A percentile compares a stretch with the other conserved stretches of the same genome.
Conservation (phyloP, 2,888 invertebrate species). For the Scaptomyza polygonia region DNA sequence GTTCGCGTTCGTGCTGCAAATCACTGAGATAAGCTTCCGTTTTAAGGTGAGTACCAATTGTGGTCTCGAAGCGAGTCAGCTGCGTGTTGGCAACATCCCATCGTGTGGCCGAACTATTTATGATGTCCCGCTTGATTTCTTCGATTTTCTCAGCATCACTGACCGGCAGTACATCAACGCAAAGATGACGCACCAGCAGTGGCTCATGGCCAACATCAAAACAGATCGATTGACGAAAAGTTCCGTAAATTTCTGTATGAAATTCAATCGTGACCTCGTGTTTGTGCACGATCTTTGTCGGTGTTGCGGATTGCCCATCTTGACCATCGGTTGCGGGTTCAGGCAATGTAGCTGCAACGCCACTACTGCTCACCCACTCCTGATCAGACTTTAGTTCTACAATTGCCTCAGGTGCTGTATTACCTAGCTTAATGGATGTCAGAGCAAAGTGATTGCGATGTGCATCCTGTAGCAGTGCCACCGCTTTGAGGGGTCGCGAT, state of each 20-base stretch:
- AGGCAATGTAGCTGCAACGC: conserved; percentile 12
- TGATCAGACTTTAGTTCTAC: conserved; percentile 85
- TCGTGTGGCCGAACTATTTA: conserved; percentile 87
- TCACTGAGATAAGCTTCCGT: conserved; percentile 84
- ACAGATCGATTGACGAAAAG: conserved; percentile 91
- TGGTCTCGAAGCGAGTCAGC: conserved; percentile 86
- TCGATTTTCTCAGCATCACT: conserved; percentile 88
- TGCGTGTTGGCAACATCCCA: conserved; percentile 86
- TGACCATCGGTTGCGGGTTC: conserved; percentile 19
- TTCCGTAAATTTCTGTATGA: conserved; percentile 89
- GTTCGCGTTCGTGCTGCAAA: conserved; percentile 85
- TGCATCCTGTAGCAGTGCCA: conserved; percentile 89
- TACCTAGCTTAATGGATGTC: conserved; percentile 84
- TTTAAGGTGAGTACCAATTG: conserved; percentile 85
- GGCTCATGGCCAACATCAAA: conserved; percentile 90
- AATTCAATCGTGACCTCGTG: conserved; percentile 87
- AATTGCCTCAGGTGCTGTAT: conserved; percentile 36
- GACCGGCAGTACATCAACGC: conserved; percentile 90
- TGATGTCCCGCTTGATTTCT: conserved; percentile 87
- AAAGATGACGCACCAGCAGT: conserved; percentile 88
- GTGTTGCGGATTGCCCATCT: conserved; percentile 20
- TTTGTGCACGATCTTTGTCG: conserved; percentile 61
- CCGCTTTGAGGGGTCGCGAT: conserved; percentile 85
- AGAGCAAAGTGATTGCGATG: conserved; percentile 89
- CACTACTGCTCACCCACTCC: conserved; percentile 85